Percentiles rank a stretch among this genome's conserved stretches.
These are phyloP conservation scores for Cantharis rustica DNA, from an alignment of 2,888 invertebrate genomes.

Conservation along the genomic window DNA sequence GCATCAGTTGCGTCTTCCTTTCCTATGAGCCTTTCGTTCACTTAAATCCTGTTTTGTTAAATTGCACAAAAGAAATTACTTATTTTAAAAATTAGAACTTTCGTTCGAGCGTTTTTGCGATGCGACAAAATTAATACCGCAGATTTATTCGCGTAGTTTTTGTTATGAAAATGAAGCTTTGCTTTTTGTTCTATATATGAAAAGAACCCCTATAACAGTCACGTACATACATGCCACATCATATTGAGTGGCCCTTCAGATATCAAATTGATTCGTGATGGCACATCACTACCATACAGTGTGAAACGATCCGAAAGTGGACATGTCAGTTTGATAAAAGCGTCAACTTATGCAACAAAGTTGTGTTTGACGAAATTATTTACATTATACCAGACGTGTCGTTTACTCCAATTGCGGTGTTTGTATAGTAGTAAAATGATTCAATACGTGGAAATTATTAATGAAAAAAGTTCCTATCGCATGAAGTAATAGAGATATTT, in stretches of 20 bases:
- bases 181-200: constrained; percentile 9
- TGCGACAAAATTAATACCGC: not conserved
- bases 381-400: not conserved
- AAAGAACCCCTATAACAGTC: constrained; percentile 25
- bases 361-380: not conserved
- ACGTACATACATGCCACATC: constrained; percentile 20
- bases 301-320: constrained; percentile 19
- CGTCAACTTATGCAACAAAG: not conserved
- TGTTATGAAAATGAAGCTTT: not conserved
- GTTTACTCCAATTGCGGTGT: constrained; percentile 8
- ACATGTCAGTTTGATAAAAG: constrained; percentile 10
- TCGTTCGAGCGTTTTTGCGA: not conserved
- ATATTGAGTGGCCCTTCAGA: constrained; percentile 22
- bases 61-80: not conserved
- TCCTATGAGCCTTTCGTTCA: not conserved
- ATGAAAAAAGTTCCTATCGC: too few relatives aligned
- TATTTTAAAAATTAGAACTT: not conserved
- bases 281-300: constrained; percentile 19
- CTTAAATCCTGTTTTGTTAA: not conserved
- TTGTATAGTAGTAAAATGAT: not conserved
- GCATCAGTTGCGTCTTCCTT: not conserved
- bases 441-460: not conserved
- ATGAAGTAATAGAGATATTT: not conserved
- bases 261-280: constrained; percentile 26
- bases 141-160: not conserved